These are phyloP conservation scores for Drosophila tropicalis DNA, from an alignment of 1,140 invertebrate genomes.

Conservation along the genomic window DNA sequence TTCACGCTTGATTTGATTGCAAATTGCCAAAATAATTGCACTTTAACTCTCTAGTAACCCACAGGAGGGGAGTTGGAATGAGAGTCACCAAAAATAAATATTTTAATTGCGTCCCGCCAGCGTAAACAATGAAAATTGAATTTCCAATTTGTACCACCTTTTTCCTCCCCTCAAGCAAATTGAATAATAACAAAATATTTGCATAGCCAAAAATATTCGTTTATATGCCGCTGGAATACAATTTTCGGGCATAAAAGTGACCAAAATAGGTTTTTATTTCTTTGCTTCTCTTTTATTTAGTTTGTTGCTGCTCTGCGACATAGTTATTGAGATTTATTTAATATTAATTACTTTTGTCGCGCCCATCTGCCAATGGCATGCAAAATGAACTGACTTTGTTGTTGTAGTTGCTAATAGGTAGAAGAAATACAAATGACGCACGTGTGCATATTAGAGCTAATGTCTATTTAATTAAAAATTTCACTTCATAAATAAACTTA, in stretches of 20 bases:
- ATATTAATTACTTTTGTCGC: slow-evolving; percentile 76
- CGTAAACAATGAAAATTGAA: slow-evolving; percentile 37
- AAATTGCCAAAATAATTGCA: slow-evolving; percentile 50
- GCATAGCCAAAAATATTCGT: slow-evolving; percentile 64
- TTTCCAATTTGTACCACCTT: slow-evolving; percentile 21
- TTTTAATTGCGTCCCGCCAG: slow-evolving; percentile 60
- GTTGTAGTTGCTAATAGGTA: neutral
- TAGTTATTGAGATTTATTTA: slow-evolving; percentile 59
- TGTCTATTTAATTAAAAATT: slow-evolving; percentile 74
- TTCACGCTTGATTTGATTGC: slow-evolving; percentile 60
- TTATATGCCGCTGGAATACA: slow-evolving; percentile 27
- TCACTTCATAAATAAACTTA: slow-evolving; percentile 71
- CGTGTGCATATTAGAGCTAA: slow-evolving; percentile 31
- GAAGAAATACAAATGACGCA: neutral
- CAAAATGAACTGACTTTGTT: neutral
- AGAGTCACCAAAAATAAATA: slow-evolving; percentile 43
- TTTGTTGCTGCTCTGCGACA: slow-evolving; percentile 23
- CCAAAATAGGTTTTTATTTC: slow-evolving; percentile 19
- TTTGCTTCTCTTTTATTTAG: neutral
- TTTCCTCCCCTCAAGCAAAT: slow-evolving; percentile 30
- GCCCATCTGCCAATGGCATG: slow-evolving; percentile 50
- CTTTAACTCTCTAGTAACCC: slow-evolving; percentile 56
- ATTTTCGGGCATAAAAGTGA: neutral
- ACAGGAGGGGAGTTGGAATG: neutral
- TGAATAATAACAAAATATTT: slow-evolving; percentile 68